Conservation (phyloP, 2,888 invertebrate species). For the Lithophane leautieri region DNA sequence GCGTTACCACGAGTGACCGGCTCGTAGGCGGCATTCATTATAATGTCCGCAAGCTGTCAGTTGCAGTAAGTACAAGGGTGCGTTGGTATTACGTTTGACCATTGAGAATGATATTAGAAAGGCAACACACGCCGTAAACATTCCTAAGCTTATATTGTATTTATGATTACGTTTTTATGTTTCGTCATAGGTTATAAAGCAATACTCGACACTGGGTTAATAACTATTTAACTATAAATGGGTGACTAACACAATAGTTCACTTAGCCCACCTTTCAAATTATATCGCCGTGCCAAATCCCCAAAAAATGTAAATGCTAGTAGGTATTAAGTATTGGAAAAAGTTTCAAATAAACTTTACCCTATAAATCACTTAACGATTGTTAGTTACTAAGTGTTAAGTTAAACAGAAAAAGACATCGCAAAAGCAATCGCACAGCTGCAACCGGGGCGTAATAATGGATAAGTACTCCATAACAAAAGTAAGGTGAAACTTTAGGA, state of each 20-base stretch:
- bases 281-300: conserved; percentile 67
- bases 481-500: conserved; percentile 12
- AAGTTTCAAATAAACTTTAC: conserved; percentile 7
- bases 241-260: conserved; percentile 29
- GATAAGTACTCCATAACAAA: conserved; percentile 45
- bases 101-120: conserved; percentile 81
- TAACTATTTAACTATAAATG: conserved; percentile 23
- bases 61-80: conserved; percentile 67
- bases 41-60: conserved; percentile 61
- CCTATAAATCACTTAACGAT: conserved; percentile 15
- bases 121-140: conserved; percentile 76
- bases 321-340: conserved; percentile 2
- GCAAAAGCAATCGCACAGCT: conserved; percentile 87
- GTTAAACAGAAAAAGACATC: conserved; percentile 67
- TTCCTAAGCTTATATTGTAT: conserved; percentile 67
- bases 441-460: conserved; percentile 66
- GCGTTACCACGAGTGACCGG: conserved; percentile 37
- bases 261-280: conserved; percentile 56
- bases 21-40: conserved; percentile 58
- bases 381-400: conserved; percentile 21
- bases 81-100: conserved; percentile 70
- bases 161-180: conserved; percentile 64
- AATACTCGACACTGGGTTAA: conserved; percentile 43
- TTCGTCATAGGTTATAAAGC: conserved; percentile 62
- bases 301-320: conserved; percentile 23